Evolutionary conservation across 2,113 vertebrate species (phyloP), one percentile per base, ranked within the genome.

Genomic region (Atrichornis clamosus): DNA sequence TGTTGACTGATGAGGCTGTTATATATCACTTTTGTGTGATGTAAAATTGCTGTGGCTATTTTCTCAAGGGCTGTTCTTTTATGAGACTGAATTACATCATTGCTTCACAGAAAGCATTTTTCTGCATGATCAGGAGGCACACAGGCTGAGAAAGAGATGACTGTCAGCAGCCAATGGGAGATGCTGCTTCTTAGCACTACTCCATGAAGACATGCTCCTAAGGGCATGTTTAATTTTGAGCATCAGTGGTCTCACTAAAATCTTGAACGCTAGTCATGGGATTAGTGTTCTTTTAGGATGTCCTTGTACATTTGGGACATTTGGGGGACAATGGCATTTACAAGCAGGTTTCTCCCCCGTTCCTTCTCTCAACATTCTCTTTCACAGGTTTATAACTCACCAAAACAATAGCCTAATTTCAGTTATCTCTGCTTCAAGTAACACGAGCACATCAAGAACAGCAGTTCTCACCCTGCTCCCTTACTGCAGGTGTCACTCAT

Each of bases 21-120:
- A 91, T 56, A 69, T 35, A 78, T 90, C 84, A 68, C 64, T 86
- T 87, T 23, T 52, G 27, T 68, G 60, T 67, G 60, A 94, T 81
- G 73, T 28, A 90, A 96, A 93, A 93, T 89, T 21, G 0, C 56
- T 84, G 62, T 59, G 73, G 33, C 52, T 79, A 15, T 92, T 96
- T 90, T 87, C 92, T 86, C 42, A 85, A 90, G 60, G 56, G 76
- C 33, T 96, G 30, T 27, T 78, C 44, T 91, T 82, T 83, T 62
- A 87, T 73, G 77, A 91, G 65, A 41, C 53, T 63, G 89, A 92
- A 89, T 95, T 92, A 96, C 88, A 96, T 93, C 89, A 93, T 7
- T 79, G 62, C 73, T 90, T 85, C 69, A 90, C 89, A 87, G 44
- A 93, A 76, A 82, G 72, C 42, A 75, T 94, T 95, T 93, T 93